Base-by-base conservation (phyloP, 2,113 vertebrate genomes). In the Climacteris rufus region DNA sequence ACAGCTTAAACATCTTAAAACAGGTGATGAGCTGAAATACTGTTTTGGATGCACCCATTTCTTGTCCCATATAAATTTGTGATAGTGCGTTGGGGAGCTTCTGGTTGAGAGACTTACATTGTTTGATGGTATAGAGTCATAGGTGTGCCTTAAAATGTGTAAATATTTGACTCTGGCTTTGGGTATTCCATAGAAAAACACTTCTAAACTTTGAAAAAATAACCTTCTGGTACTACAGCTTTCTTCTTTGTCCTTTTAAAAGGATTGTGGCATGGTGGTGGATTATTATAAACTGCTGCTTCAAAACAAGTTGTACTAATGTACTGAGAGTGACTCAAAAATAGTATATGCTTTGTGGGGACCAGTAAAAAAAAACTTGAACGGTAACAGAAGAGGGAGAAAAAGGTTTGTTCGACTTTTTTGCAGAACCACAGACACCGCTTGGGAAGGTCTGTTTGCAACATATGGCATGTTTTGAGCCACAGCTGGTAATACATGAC, bases 241-340 rank as follows among this genome's bases (percentile, higher is more conserved):
- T 89, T 52, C 52, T 83, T 47, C 49, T 92, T 94, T 93, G 87
- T 75, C 74, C 40, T 40, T 68, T 90, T 85, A 80, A 85, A 94
- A 89, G 69, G 70, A 91, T 87, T 84, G 70, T 5, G 6, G 74
- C 28, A 42, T 79, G 68, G 18, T 82, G 49, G 14, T 93, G 50
- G 50, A 61, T 92, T 94, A 81, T 84, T 84, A 52, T 61, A 57
- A 78, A 75, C 53, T 61, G 18, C 77, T 94, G 27, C 66, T 91
- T 87, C 49, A 65, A 87, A 94, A 79, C 40, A 93, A 78, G 54
- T 60, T 81, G 59, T 87, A 31, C 19, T 93, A 40, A 81, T 77
- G 33, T 53, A 50, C 47, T 86, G 64, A 77, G 60, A 52, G 37
- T 66, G 54, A 86, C 42, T 92, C 27, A 21, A 59, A 65, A 89